Conservation (phyloP, 37 sponge, comb jelly and placozoan genomes). For the Cladorhizidae sp. region DNA sequence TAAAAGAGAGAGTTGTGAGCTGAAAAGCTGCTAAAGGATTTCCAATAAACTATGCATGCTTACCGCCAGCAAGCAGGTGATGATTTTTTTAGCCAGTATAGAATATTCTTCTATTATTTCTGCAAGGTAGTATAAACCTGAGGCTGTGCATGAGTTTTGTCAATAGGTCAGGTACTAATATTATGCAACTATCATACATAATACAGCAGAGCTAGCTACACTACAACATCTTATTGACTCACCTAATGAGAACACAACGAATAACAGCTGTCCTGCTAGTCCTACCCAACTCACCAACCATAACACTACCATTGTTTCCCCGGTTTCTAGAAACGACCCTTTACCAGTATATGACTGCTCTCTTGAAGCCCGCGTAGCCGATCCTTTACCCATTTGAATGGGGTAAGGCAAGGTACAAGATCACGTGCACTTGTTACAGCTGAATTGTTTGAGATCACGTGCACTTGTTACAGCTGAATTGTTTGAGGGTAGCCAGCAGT, state of each 20-base stretch:
- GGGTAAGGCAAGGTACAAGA: too few species aligned
- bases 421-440: too few species aligned
- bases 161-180: too few species aligned
- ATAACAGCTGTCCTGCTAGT: slow-evolving; percentile 38
- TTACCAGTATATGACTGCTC: too few species aligned
- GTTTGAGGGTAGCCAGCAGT: too few species aligned
- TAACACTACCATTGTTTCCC: slow-evolving; percentile 56
- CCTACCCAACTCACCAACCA: slow-evolving; percentile 77
- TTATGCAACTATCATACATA: too few species aligned
- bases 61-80: slow-evolving; percentile 66
- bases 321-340: too few species aligned
- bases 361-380: too few species aligned
- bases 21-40: not conserved
- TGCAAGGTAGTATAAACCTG: slow-evolving; percentile 88
- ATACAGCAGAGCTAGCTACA: too few species aligned
- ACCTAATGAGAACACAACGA: slow-evolving; percentile 80
- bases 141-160: slow-evolving; percentile 48
- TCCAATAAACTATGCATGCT: not conserved
- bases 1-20: not conserved
- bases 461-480: too few species aligned
- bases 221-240: not conserved
- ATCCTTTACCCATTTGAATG: too few species aligned
- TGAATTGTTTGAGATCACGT: too few species aligned
- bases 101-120: slow-evolving; percentile 90
- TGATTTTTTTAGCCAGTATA: slow-evolving; percentile 68